Conservation (phyloP, 2,888 invertebrate genomes). For the Eilema caniola region DNA sequence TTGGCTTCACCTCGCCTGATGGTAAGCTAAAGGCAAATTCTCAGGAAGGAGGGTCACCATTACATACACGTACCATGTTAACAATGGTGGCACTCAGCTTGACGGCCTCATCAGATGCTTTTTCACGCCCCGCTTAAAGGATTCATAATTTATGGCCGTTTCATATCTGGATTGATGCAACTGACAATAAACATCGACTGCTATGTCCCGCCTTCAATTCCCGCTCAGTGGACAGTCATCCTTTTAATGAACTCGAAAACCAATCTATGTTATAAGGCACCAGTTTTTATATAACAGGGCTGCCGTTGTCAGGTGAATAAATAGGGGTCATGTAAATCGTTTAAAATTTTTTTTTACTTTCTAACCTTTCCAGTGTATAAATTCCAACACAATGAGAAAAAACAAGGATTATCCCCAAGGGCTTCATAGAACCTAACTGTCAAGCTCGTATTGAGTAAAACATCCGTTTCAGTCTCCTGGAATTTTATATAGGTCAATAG, state of each 20-base stretch:
- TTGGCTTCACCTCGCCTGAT: no score
- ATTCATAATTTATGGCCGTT: no score
- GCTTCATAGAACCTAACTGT: conserved; percentile 19
- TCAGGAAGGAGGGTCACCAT: no score
- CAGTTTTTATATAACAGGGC: neutral
- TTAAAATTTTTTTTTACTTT: neutral
- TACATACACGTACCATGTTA: no score
- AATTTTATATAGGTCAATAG: conserved; percentile 29
- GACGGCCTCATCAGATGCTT: no score
- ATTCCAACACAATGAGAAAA: neutral
- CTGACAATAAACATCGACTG: no score
- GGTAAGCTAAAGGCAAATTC: no score
- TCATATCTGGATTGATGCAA: no score
- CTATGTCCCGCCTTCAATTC: neutral
- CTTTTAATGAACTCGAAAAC: neutral
- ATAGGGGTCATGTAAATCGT: neutral
- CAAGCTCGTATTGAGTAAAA: conserved; percentile 19
- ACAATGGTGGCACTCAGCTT: no score
- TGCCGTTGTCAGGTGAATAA: neutral
- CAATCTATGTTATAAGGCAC: neutral
- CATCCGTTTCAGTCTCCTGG: conserved; percentile 24
- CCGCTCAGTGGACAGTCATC: neutral
- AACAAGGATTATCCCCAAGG: conserved; percentile 12
- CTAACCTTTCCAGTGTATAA: neutral
- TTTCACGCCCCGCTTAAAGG: no score